phyloP scores from a whole-genome alignment of 2,797 vertebrate species.

The Hippocampus kuda region DNA sequence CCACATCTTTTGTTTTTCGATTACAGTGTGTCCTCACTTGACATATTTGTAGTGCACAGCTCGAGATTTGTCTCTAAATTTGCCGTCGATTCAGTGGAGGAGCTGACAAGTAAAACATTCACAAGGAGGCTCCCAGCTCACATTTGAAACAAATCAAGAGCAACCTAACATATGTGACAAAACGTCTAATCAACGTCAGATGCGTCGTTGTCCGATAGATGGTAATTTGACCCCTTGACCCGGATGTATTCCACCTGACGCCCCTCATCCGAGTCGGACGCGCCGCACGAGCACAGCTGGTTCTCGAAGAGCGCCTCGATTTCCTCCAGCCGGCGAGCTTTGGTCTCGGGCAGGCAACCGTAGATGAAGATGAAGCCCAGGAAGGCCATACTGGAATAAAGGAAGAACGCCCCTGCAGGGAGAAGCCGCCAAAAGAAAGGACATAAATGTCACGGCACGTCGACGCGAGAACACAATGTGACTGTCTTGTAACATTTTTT shows the following conservation, averaged over 20 bases:
- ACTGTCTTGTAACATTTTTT: neutral
- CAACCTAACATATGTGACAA: slow-evolving; percentile 5
- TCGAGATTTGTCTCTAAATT: slow-evolving; percentile 7
- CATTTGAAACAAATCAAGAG: slow-evolving; percentile 12
- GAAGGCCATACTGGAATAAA: slow-evolving; percentile 82
- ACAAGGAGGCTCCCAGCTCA: slow-evolving; percentile 13
- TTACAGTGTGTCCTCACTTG: neutral
- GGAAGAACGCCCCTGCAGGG: slow-evolving; percentile 86
- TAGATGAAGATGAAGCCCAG: slow-evolving; percentile 86
- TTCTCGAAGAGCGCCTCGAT: slow-evolving; percentile 91
- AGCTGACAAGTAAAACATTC: neutral
- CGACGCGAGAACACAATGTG: neutral
- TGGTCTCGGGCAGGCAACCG: slow-evolving; percentile 95
- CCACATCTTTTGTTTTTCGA: neutral
- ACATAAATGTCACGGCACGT: neutral
- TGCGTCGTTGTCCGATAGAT: slow-evolving; percentile 97
- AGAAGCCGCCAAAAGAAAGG: neutral
- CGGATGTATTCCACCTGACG: slow-evolving; percentile 97
- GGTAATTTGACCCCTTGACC: slow-evolving; percentile 98
- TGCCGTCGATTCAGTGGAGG: neutral
- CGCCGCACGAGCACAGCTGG: slow-evolving; percentile 87
- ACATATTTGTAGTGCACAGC: neutral
- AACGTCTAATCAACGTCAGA: slow-evolving; percentile 86
- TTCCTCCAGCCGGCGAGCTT: slow-evolving; percentile 90
- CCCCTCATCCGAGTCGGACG: slow-evolving; percentile 84